Base-by-base conservation (phyloP, 2,113 vertebrate species). In the Myotis lucifugus region DNA sequence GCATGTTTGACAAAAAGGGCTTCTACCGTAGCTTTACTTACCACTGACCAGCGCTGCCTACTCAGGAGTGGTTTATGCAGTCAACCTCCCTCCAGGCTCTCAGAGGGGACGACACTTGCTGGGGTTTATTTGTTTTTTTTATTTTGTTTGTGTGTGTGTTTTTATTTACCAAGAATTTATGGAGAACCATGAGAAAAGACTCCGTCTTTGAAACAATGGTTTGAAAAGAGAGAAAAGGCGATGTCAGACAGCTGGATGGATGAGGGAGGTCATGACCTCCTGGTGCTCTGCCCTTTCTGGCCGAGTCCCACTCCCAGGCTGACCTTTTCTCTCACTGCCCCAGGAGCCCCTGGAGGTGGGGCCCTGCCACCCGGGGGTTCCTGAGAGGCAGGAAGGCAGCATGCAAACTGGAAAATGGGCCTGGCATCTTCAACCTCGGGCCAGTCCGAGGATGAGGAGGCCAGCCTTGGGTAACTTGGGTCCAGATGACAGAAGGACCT, bases 191-290 rank as follows among this genome's bases (percentile, higher is more conserved):
- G 66, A 74, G 72, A 66, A 95, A 90, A 93, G 72, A 56, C 48
- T 54, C 70, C 48, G 21, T 61, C 67, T 95, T 96, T n/a, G 50
- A 95, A 93, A 94, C 81, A 87, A 54, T 85, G 17, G 19, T 61
- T 94, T 96, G 34, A 84, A 93, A 83, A 67, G 93, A 93, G 2
- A 95, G 77, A 64, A 96, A 87, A 85, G 93, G 52, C 15, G 2
- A 0, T 93, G 32, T 95, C 91, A n/a, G 52, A 6, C 76, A 90
- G 54, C 59, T 7, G 77, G 94, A 95, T 90, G 87, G 96, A 96
- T 93, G 94, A 83, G 21, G 70, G 59, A 86, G 87, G 66, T 81
- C 18, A 0, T 94, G 81, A 86, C 95, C 97, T 97, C 69, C 46
- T 59, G 1, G 46, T 9, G 13, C 0, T 0, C 17, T 77, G 18